Conservation (phyloP, 2,797 vertebrate species). For the Steatocranus sp. region DNA sequence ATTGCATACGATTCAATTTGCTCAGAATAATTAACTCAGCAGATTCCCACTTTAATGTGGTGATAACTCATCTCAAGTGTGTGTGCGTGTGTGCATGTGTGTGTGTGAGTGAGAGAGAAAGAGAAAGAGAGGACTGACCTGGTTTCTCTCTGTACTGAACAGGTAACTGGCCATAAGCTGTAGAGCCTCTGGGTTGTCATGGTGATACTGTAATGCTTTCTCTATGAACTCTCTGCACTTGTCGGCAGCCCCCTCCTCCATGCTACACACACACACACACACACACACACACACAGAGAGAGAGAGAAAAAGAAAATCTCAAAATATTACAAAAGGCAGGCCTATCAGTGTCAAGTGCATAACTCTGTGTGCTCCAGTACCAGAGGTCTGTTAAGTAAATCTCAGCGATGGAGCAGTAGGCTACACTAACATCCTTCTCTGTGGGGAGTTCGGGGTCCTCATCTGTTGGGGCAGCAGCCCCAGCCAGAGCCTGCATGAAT, state of each 20-base stretch:
- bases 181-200: conserved; percentile 79
- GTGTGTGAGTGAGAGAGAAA: neutral
- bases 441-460: conserved; percentile 54
- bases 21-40: conserved; percentile 71
- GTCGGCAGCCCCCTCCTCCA: conserved; percentile 79
- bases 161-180: conserved; percentile 87
- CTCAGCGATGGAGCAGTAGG: conserved; percentile 82
- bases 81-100: neutral
- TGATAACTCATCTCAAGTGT: conserved; percentile 53
- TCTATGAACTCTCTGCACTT: conserved; percentile 78
- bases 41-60: conserved; percentile 64
- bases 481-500: conserved; percentile 49
- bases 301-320: conserved; percentile 5
- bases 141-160: conserved; percentile 78
- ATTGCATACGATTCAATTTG: conserved; percentile 69
- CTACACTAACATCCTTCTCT: conserved; percentile 74
- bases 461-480: conserved; percentile 48
- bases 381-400: conserved; percentile 85
- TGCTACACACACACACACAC: conserved; percentile 51
- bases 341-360: neutral
- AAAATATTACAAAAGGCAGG: neutral
- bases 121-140: conserved; percentile 64
- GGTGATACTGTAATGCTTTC: conserved; percentile 75
- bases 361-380: conserved; percentile 51
- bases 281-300: conserved; percentile 13